phyloP scores from a whole-genome alignment of 1,140 invertebrate genomes.

The Gonioctena quinquepunctata region DNA sequence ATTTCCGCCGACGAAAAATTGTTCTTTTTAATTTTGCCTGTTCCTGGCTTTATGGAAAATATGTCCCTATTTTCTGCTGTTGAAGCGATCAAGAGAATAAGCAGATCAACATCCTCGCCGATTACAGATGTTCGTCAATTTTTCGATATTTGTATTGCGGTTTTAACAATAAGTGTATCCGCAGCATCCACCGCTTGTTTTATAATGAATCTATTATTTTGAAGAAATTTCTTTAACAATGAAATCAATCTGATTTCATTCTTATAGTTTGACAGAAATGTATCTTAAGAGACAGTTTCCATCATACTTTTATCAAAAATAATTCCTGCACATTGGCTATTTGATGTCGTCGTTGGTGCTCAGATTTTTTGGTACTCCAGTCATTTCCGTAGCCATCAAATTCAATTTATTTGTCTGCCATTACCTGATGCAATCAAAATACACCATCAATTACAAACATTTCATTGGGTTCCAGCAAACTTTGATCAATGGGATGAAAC shows the following conservation, averaged over 20 bases:
- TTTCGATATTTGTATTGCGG: not conserved
- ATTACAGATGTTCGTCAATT: not conserved
- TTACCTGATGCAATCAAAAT: not conserved
- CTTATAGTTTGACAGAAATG: not conserved
- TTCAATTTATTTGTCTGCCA: not conserved
- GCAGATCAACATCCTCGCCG: not conserved
- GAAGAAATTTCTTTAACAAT: not conserved
- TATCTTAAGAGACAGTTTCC: no score
- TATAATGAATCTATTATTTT: not conserved
- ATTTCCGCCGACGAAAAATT: not conserved
- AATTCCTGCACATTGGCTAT: not conserved
- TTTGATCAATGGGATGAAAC: not conserved
- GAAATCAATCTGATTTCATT: not conserved
- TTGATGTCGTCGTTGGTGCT: not conserved
- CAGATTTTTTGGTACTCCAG: not conserved
- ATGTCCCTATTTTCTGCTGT: not conserved
- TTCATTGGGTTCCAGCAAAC: not conserved
- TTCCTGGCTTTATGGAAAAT: not conserved
- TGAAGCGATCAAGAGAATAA: not conserved
- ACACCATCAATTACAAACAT: not conserved
- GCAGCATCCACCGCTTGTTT: not conserved
- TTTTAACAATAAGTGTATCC: not conserved
- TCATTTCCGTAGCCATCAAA: not conserved
- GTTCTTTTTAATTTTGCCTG: not conserved
- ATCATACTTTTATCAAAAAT: not conserved